Base-by-base conservation (phyloP, 1,140 invertebrate genomes). In the Panagrolaimus sp. region DNA sequence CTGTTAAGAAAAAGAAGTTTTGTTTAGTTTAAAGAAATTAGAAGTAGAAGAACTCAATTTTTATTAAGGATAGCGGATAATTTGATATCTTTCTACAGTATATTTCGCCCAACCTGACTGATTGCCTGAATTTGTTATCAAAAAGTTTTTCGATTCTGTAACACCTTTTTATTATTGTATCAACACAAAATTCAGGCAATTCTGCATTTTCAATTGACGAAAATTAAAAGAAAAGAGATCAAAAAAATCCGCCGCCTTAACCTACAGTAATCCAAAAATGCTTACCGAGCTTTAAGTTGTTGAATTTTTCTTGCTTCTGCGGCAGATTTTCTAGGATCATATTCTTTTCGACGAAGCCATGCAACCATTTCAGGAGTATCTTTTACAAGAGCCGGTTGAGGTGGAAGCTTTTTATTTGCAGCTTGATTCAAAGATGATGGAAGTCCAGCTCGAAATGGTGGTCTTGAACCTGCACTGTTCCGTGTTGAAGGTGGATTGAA, bases 281-380 rank as follows among this genome's bases (percentile, higher is more conserved):
- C 76, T 70, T 65, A 76, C 74, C 75, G 75, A 47, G 67, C 48
- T 69, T 78, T 78, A 10, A 78, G 58, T 58, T 78, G 71, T 67
- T 73, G 58, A 70, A 75, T 76, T 43, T 74, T 74, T 15, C 63
- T 38, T 14, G 66, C 67, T 63, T 75, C 68, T 28, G 73, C 75
- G 43, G 75, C 75, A 32, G 75, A 64, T 63, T 74, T 79, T 12
- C 71, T 24, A 12, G 75, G 77, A 47, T 77, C 69, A 65, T 77
- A 77, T 24, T 68, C 73, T 67, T 77, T 77, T 10, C 75, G 73
- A 17, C 77, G 73, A 15, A 77, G 58, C 75, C 75, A 77, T 17
- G 74, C 77, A 9, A 68, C 66, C 77, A 79, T 79, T 71, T 77
- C 75, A 17, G 75, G 77, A 12, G 62, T 63, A 43, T 75, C 73